A percentile compares a stretch with the other conserved stretches of the same genome.
phyloP scores from a whole-genome alignment of 2,797 vertebrate genomes.

The Buphagus erythrorhynchus region DNA sequence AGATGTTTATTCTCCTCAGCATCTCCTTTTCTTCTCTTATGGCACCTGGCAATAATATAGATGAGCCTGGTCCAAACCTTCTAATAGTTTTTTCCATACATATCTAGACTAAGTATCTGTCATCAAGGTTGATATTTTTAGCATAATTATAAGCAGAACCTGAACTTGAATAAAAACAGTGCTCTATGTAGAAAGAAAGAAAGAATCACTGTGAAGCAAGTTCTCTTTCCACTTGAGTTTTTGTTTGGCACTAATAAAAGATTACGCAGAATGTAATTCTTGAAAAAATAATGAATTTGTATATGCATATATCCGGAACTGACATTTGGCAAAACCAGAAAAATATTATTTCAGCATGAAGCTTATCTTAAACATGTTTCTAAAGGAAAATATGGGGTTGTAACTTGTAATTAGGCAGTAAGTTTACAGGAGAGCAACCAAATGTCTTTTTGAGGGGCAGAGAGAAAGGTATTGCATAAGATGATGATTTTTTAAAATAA shows the following conservation, averaged over 20 bases:
- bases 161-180: background rate
- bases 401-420: background rate
- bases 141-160: background rate
- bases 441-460: background rate
- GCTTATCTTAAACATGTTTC: background rate
- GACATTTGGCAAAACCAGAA: background rate
- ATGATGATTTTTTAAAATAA: background rate
- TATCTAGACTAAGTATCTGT: background rate
- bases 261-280: conserved; percentile 29
- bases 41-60: background rate
- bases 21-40: background rate
- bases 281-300: conserved; percentile 44
- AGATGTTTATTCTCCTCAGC: background rate
- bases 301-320: background rate
- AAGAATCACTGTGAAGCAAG: background rate
- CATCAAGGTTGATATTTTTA: background rate
- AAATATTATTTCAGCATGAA: background rate
- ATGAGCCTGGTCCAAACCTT: background rate
- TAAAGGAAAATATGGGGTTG: background rate
- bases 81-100: background rate
- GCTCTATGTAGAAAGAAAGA: background rate
- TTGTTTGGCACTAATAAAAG: background rate
- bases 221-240: background rate
- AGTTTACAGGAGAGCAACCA: background rate
- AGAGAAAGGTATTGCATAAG: background rate